Percentiles rank a stretch among this genome's conserved stretches.
phyloP scores from a whole-genome alignment of 1,140 invertebrate genomes.

The Lordiphosa stackelbergi region DNA sequence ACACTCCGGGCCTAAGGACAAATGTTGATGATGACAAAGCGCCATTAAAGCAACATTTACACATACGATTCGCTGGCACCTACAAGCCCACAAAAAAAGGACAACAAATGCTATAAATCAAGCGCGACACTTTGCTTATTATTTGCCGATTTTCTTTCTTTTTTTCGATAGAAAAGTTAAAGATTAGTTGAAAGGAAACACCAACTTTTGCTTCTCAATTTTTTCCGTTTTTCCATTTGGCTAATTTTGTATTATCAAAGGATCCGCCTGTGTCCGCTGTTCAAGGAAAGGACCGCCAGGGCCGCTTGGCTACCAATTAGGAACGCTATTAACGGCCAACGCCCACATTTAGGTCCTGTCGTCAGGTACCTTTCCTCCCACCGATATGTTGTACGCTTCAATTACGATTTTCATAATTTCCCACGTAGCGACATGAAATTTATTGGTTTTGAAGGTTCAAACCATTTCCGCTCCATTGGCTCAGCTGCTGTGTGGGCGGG shows the following conservation, averaged over 20 bases:
- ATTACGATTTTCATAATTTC: conserved; percentile 74
- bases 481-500: conserved; percentile 40
- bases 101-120: conserved; percentile 71
- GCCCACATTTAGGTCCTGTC: too few species aligned
- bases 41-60: conserved; percentile 71
- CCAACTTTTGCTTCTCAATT: background rate
- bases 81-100: conserved; percentile 38
- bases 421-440: conserved; percentile 64
- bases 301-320: conserved; percentile 32
- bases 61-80: conserved; percentile 50
- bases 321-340: too few species aligned
- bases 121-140: conserved; percentile 71
- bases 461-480: conserved; percentile 63
- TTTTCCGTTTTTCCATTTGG: conserved; percentile 21
- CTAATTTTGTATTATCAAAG: conserved; percentile 38
- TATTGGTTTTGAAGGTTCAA: conserved; percentile 54
- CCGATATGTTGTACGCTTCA: conserved; percentile 38
- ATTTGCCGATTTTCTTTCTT: conserved; percentile 63
- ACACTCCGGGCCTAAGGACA: conserved; percentile 57
- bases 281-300: conserved; percentile 37
- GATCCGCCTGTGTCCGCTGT: conserved; percentile 29
- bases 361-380: conserved; percentile 8
- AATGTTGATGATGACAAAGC: conserved; percentile 75
- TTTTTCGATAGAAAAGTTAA: conserved; percentile 38
- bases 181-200: conserved; percentile 41